Conservation (phyloP, 2,888 invertebrate species). For the Melanostoma mellinum region DNA sequence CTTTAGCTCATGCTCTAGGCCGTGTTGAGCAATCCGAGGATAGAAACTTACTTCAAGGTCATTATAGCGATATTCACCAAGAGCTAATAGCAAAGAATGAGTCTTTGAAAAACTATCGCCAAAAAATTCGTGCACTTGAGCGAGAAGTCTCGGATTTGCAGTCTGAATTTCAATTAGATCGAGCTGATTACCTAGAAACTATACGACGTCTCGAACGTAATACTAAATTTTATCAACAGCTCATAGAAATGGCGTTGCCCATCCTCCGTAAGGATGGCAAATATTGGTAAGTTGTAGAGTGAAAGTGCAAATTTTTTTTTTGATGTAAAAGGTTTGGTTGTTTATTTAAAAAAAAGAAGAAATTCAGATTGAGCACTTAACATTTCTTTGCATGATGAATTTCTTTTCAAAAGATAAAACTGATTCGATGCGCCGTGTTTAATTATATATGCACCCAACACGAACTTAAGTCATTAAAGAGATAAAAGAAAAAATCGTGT, state of each 20-base stretch:
- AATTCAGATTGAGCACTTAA: too few species aligned
- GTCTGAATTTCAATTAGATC: conserved; percentile 90
- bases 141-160: conserved; percentile 90
- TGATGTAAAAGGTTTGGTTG: too few species aligned
- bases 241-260: conserved; percentile 86
- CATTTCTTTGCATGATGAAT: too few species aligned
- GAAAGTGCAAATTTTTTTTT: too few species aligned
- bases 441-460: too few species aligned
- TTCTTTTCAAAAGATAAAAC: too few species aligned
- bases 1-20: conserved; percentile 84
- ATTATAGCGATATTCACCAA: conserved; percentile 90
- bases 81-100: conserved; percentile 89
- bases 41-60: conserved; percentile 86
- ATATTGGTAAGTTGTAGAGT: conserved; percentile 83
- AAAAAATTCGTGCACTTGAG: conserved; percentile 87
- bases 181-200: conserved; percentile 92
- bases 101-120: conserved; percentile 85
- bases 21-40: conserved; percentile 87
- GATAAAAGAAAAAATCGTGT: too few species aligned
- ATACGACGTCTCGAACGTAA: conserved; percentile 89
- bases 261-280: conserved; percentile 89
- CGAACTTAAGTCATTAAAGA: too few species aligned
- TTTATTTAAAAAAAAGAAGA: too few species aligned
- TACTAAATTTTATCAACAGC: conserved; percentile 86
- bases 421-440: too few species aligned